Percentiles rank a stretch among this genome's conserved stretches.
Conservation (phyloP, 1,140 invertebrate genomes). For the Papilio helenus region DNA sequence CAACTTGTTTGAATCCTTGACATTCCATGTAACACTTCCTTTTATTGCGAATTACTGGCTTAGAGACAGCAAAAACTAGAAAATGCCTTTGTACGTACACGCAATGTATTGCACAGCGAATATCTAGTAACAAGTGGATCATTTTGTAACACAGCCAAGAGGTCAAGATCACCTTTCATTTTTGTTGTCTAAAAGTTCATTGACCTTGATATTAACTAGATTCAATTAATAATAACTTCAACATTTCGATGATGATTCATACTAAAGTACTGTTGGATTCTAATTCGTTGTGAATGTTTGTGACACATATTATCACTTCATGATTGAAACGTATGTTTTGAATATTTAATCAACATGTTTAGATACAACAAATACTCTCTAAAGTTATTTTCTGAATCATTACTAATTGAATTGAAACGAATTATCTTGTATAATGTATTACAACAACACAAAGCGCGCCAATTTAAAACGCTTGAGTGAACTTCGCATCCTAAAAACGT, state of each 20-base stretch:
- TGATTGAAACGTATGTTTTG: not conserved
- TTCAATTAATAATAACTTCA: not conserved
- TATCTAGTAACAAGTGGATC: constrained; percentile 14
- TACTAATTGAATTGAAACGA: not conserved
- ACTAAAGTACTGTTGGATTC: not conserved
- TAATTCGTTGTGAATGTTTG: too few relatives aligned
- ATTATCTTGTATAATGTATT: not conserved
- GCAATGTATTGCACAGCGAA: not conserved
- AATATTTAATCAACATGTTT: not conserved
- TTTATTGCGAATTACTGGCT: not conserved
- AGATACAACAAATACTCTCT: not conserved
- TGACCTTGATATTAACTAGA: constrained; percentile 2
- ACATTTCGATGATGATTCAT: not conserved
- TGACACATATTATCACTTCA: too few relatives aligned
- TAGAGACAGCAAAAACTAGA: constrained; percentile 7
- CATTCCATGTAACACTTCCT: constrained; percentile 16
- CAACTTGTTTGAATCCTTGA: not conserved
- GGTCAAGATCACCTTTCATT: constrained; percentile 30
- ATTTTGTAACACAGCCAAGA: constrained; percentile 5
- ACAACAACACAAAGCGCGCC: constrained; percentile 16
- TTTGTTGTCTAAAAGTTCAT: constrained; percentile 24
- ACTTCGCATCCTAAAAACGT: constrained; percentile 18
- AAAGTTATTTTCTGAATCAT: not conserved
- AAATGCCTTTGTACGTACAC: constrained; percentile 11
- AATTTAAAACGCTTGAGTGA: constrained; percentile 1